Percentiles rank a stretch among this genome's conserved stretches.
phyloP scores from a whole-genome alignment of 2,113 vertebrate species.

The Sphaerodactylus townsendi region DNA sequence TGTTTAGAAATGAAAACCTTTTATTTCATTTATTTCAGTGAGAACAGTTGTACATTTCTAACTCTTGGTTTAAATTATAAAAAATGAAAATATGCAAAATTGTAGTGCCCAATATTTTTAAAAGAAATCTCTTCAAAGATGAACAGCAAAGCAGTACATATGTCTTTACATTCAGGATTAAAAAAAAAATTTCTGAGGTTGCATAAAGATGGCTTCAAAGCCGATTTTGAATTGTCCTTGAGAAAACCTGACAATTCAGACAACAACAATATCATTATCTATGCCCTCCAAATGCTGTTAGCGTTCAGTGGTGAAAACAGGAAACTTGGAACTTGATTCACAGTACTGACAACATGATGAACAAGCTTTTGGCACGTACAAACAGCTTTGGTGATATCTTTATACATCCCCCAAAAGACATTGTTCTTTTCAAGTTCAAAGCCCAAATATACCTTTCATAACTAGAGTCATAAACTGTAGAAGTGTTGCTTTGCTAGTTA shows the following conservation, averaged over 20 bases:
- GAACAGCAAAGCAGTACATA: background rate
- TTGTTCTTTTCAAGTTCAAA: constrained; percentile 15
- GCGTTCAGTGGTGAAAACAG: background rate
- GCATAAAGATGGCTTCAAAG: background rate
- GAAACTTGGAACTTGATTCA: background rate
- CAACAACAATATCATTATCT: background rate
- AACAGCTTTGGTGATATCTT: background rate
- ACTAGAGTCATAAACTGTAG: constrained; percentile 6
- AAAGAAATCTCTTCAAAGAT: background rate
- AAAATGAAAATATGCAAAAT: background rate
- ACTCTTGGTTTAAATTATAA: background rate
- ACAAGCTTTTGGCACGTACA: background rate
- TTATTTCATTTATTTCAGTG: background rate
- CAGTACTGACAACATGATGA: background rate
- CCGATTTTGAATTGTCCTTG: background rate
- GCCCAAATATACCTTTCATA: background rate
- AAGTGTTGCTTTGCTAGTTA: constrained; percentile 22
- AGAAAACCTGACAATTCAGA: background rate
- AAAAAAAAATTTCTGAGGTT: background rate
- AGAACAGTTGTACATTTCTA: background rate
- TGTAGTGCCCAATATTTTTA: background rate
- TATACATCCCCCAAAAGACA: constrained; percentile 6
- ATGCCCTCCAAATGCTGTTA: background rate
- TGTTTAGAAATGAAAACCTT: background rate
- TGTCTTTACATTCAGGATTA: background rate